Base-by-base conservation (phyloP, 2,888 invertebrate genomes). In the Trilocha varians region DNA sequence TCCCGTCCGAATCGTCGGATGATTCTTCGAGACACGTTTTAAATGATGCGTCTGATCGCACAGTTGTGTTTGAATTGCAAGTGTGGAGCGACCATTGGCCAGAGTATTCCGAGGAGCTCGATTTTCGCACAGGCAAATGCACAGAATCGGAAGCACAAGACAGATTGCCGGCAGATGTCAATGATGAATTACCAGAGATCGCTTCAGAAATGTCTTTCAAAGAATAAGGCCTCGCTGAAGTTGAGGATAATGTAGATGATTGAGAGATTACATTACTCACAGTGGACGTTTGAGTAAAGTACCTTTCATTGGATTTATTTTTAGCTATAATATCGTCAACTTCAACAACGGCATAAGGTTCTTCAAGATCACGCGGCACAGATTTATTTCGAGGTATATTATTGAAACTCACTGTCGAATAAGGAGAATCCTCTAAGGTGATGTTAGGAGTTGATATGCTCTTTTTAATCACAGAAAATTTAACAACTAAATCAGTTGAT, bases 391-490 rank as follows among this genome's bases (percentile, higher is more conserved):
- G 82, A 13, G 60, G 51, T 42, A 82, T 64, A 45, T 56, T 54
- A 37, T 47, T 46, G 50, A 64, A 69, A 39, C 52, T 52, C 47
- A 52, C 50, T 56, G 74, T 70, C 60, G 74, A 71, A 70, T 67
- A 65, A 63, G 75, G 70, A 59, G 73, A 66, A 47, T 47, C 45
- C 14, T 71, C 61, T 50, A 85, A 62, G 14, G 83, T 78, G 17
- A 85, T 82, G 50, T 84, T 72, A 33, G 85, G 85, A 11, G 83
- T 84, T 13, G 85, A 85, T 50, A 85, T 78, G 59, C 85, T 85
- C 53, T 65, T 80, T 48, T 83, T 84, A 32, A 85, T 68, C 13
- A 72, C 80, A 5, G 84, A 84, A 61, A 85, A 85, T 51, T 79
- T 84, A 0, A 85, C 78, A 14, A 77, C 57, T 5, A 79, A 65